Conservation (phyloP, 1,140 invertebrate species). For the Ceratosolen fusciceps region DNA sequence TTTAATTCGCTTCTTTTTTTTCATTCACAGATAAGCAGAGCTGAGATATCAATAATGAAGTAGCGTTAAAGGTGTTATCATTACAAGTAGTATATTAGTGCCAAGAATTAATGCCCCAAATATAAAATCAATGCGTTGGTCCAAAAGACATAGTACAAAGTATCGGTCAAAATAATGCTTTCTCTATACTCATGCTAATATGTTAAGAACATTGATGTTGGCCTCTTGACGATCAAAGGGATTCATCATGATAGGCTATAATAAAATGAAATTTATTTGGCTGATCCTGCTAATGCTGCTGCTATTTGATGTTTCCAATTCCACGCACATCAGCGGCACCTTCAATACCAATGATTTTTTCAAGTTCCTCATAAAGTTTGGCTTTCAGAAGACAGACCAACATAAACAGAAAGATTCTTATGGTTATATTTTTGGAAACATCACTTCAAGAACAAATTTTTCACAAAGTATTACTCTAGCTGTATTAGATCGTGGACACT, state of each 20-base stretch:
- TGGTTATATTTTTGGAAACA: constrained; percentile 96
- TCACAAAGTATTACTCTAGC: constrained; percentile 85
- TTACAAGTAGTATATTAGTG: neutral
- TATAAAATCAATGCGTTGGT: neutral
- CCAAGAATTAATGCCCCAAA: neutral
- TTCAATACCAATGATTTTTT: constrained; percentile 86
- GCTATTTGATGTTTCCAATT: constrained; percentile 49
- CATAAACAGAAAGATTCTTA: constrained; percentile 84
- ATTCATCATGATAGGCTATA: constrained; percentile 13
- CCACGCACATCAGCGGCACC: constrained; percentile 76
- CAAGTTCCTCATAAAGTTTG: constrained; percentile 94
- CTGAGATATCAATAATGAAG: neutral
- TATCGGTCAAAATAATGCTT: neutral
- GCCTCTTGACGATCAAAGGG: constrained; percentile 40
- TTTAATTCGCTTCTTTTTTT: constrained; percentile 44
- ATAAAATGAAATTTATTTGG: constrained; percentile 35
- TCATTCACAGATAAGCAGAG: constrained; percentile 6
- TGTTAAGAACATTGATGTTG: constrained; percentile 28
- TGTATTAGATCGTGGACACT: constrained; percentile 88
- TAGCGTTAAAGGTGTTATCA: neutral
- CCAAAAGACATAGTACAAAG: neutral
- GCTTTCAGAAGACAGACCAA: constrained; percentile 95
- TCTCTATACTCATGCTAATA: constrained; percentile 31
- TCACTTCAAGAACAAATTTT: constrained; percentile 80
- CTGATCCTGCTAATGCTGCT: constrained; percentile 43